Percentiles rank a stretch among this genome's conserved stretches.
These are phyloP conservation scores for Rhingia rostrata DNA, from an alignment of 2,888 invertebrate genomes.

Conservation along the genomic window DNA sequence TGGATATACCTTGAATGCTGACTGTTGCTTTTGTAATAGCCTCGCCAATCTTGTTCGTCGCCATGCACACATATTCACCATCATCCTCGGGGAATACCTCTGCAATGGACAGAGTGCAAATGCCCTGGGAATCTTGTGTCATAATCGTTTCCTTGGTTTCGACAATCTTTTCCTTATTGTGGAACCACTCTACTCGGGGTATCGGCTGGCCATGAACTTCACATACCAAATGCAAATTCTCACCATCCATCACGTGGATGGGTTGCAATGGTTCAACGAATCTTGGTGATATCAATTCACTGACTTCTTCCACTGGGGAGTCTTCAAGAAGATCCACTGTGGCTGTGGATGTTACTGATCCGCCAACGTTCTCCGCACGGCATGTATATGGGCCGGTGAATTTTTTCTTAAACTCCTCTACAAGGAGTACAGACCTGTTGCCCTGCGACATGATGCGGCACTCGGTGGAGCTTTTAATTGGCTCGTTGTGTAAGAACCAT, in stretches of 20 bases:
- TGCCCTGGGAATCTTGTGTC: constrained; percentile 89
- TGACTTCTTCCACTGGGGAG: constrained; percentile 84
- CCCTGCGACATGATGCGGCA: constrained; percentile 88
- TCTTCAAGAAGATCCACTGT: constrained; percentile 86
- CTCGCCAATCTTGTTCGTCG: constrained; percentile 92
- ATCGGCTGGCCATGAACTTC: constrained; percentile 90
- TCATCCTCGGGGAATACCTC: constrained; percentile 96
- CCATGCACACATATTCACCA: constrained; percentile 92
- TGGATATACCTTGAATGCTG: constrained; percentile 89
- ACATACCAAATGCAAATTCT: constrained; percentile 90
- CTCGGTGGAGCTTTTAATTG: constrained; percentile 88
- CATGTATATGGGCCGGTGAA: constrained; percentile 91
- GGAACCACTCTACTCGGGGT: constrained; percentile 92
- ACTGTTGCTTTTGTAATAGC: constrained; percentile 90
- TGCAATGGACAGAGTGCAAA: constrained; percentile 90
- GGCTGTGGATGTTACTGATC: constrained; percentile 94
- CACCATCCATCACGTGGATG: constrained; percentile 94
- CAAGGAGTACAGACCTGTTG: constrained; percentile 91
- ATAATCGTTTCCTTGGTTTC: constrained; percentile 91
- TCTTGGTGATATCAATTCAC: constrained; percentile 88
- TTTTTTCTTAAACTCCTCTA: constrained; percentile 88
- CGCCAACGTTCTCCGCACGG: constrained; percentile 94
- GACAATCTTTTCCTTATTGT: constrained; percentile 87
- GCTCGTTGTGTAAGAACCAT: constrained; percentile 91
- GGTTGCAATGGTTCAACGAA: constrained; percentile 90